phyloP scores from a whole-genome alignment of 2,888 invertebrate genomes.

The Phalangium opilio region DNA sequence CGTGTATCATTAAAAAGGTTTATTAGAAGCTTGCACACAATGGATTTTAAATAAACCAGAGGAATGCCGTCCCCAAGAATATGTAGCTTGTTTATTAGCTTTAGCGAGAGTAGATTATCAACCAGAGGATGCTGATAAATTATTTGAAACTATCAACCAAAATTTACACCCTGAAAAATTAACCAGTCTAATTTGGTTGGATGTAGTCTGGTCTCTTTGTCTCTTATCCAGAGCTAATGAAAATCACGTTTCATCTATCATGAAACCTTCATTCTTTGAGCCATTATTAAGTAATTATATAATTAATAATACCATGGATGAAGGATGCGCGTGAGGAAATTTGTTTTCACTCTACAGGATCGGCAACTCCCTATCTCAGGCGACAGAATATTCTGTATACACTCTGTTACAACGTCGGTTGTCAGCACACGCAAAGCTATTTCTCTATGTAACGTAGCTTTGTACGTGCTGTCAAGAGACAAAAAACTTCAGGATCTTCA shows the following conservation, averaged over 20 bases:
- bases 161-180: not conserved
- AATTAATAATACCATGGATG: no score
- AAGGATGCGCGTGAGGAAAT: no score
- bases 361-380: no score
- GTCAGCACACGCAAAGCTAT: no score
- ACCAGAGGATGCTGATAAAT: not conserved
- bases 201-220: not conserved
- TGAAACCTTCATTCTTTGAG: not conserved
- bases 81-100: not conserved
- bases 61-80: slow-evolving; percentile 1
- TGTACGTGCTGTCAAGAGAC: no score
- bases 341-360: no score
- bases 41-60: not conserved
- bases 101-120: not conserved
- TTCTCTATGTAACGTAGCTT: no score
- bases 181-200: not conserved
- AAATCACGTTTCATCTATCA: not conserved
- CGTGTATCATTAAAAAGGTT: not conserved
- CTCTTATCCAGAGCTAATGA: not conserved
- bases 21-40: not conserved
- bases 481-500: no score
- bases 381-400: no score
- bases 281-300: not conserved
- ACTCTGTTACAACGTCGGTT: no score
- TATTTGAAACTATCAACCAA: not conserved